Conservation (phyloP, 2,797 vertebrate genomes). For the Anas acuta region DNA sequence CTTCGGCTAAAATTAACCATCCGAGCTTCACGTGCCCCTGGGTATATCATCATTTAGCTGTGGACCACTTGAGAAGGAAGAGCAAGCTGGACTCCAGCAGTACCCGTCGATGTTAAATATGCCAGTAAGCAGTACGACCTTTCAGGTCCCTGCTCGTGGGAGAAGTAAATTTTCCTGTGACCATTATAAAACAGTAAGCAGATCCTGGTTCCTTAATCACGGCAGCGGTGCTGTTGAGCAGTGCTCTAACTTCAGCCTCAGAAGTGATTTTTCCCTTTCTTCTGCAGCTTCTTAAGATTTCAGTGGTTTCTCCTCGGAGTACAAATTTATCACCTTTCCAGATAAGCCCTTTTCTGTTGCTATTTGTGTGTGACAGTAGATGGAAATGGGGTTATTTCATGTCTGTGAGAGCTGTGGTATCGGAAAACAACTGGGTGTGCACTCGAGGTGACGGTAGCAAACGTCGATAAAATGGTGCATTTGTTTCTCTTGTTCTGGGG, state of each 20-base stretch:
- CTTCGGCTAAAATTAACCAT: slow-evolving; percentile 84
- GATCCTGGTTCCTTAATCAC: neutral
- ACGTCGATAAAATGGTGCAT: rapidly evolving
- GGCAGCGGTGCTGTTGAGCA: neutral
- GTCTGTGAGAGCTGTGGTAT: neutral
- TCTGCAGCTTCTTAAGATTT: slow-evolving; percentile 1
- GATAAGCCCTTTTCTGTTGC: slow-evolving; percentile 42
- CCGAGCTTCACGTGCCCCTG: slow-evolving; percentile 41
- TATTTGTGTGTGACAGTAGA: neutral
- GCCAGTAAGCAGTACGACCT: slow-evolving; percentile 73
- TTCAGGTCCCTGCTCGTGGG: slow-evolving; percentile 82
- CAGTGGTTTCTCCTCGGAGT: neutral
- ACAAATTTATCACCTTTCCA: neutral
- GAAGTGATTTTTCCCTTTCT: neutral
- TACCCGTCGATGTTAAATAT: slow-evolving; percentile 60
- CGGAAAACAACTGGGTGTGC: neutral
- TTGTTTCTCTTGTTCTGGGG: neutral
- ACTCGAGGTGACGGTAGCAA: neutral
- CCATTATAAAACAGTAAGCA: slow-evolving; percentile 90
- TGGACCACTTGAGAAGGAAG: slow-evolving; percentile 19
- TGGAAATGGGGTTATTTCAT: neutral
- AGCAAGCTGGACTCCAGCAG: neutral
- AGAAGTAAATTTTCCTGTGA: slow-evolving; percentile 86
- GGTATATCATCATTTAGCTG: slow-evolving; percentile 51
- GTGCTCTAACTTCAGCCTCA: neutral